Conservation (phyloP, 2,888 invertebrate genomes). For the Drosophila monieri region DNA sequence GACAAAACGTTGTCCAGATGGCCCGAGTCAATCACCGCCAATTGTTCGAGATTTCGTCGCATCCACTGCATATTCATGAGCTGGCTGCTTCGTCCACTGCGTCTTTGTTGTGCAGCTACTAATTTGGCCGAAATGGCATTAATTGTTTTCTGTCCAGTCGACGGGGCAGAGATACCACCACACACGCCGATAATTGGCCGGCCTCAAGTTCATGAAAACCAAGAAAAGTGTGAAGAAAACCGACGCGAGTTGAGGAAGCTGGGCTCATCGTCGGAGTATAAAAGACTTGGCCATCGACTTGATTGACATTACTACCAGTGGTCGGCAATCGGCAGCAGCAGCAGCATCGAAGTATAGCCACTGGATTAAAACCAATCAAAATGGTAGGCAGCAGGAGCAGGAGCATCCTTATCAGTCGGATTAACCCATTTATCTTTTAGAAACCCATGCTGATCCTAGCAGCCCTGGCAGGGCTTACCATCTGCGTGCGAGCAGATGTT, state of each 20-base stretch:
- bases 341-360: slow-evolving; percentile 3
- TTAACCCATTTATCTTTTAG: slow-evolving; percentile 32
- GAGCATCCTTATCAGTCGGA: neutral
- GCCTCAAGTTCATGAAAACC: slow-evolving; percentile 69
- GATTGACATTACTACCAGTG: slow-evolving; percentile 59
- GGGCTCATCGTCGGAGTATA: slow-evolving; percentile 48
- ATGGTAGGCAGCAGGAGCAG: slow-evolving; percentile 48
- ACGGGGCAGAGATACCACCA: slow-evolving; percentile 26
- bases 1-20: slow-evolving; percentile 12
- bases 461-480: slow-evolving; percentile 48
- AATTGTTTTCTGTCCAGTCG: slow-evolving; percentile 47
- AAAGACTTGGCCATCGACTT: slow-evolving; percentile 53
- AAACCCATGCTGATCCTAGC: slow-evolving; percentile 53
- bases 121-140: slow-evolving; percentile 57
- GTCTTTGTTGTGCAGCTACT: slow-evolving; percentile 38
- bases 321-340: slow-evolving; percentile 58
- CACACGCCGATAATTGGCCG: slow-evolving; percentile 62
- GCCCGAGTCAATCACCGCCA: slow-evolving; percentile 61
- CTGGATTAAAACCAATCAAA: slow-evolving; percentile 19
- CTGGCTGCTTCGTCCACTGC: neutral
- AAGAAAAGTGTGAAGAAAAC: slow-evolving; percentile 74
- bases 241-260: slow-evolving; percentile 22
- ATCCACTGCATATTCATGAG: slow-evolving; percentile 68
- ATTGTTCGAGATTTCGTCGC: slow-evolving; percentile 57
- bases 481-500: slow-evolving; percentile 56